Evolutionary conservation across 2,797 vertebrate genomes (phyloP).

Genomic region (Parauchenoglanis ngamensis): DNA sequence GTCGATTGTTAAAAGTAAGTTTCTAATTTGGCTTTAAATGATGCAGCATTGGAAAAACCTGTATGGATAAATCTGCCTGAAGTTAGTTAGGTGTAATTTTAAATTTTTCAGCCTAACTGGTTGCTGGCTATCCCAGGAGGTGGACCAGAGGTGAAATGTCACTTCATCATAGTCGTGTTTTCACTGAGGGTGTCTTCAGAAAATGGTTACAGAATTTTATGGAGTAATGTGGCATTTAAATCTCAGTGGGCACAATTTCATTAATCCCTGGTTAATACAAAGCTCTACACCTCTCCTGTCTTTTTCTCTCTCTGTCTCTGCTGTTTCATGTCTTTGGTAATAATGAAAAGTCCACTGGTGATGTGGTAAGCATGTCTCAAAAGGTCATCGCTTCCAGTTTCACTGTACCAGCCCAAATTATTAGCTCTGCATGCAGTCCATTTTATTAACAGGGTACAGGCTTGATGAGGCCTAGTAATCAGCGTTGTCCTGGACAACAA

Average conservation of each 20-base stretch:
- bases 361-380: background rate
- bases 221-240: background rate
- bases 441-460: background rate
- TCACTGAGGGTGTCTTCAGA: background rate
- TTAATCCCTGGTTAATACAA: background rate
- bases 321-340: slow-evolving; percentile 20
- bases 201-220: background rate
- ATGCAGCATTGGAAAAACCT: background rate
- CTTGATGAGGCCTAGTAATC: slow-evolving; percentile 3
- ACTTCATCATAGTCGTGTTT: background rate
- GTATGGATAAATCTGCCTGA: background rate
- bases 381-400: slow-evolving; percentile 12
- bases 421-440: background rate
- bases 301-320: background rate
- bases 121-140: background rate
- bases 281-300: background rate
- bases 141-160: background rate
- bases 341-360: slow-evolving; percentile 6
- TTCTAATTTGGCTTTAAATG: background rate
- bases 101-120: background rate
- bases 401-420: background rate
- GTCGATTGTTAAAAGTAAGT: background rate
- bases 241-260: background rate
- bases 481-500: background rate
- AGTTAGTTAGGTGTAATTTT: background rate